Conservation (phyloP, 2,888 invertebrate species). For the Mystacides longicornis region DNA sequence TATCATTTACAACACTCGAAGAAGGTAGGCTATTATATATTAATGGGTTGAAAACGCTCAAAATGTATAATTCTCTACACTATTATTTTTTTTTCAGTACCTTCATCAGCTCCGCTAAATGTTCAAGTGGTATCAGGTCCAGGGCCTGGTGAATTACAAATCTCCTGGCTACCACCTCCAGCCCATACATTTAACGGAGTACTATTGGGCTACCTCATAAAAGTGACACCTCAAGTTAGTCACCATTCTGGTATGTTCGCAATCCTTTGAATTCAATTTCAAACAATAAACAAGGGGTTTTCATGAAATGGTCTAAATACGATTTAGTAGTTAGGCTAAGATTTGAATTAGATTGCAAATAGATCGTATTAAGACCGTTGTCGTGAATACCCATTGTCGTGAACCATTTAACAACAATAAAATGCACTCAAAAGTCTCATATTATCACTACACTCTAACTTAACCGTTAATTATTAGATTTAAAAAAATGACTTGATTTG, state of each 20-base stretch:
- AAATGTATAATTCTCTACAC: not conserved
- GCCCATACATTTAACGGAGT: constrained; percentile 41
- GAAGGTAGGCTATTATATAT: constrained; percentile 33
- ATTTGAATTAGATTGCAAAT: no score
- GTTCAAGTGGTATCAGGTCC: constrained; percentile 40
- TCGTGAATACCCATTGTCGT: no score
- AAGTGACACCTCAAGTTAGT: constrained; percentile 39
- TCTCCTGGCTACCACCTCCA: constrained; percentile 40
- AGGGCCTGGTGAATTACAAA: constrained; percentile 40
- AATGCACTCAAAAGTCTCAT: no score
- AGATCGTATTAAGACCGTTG: no score
- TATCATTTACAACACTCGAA: constrained; percentile 43
- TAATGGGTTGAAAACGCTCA: not conserved
- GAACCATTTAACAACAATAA: no score
- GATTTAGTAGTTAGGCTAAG: no score
- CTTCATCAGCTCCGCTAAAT: constrained; percentile 39
- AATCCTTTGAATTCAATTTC: no score
- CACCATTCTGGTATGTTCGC: constrained; percentile 34
- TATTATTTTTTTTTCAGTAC: constrained; percentile 32
- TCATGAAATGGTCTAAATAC: no score
- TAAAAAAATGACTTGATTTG: not conserved
- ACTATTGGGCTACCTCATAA: constrained; percentile 41
- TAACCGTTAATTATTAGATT: no score
- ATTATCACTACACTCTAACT: no score
- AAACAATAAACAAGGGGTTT: no score